These are phyloP conservation scores for Champsocephalus gunnari DNA, from an alignment of 2,797 vertebrate species.

Conservation along the genomic window DNA sequence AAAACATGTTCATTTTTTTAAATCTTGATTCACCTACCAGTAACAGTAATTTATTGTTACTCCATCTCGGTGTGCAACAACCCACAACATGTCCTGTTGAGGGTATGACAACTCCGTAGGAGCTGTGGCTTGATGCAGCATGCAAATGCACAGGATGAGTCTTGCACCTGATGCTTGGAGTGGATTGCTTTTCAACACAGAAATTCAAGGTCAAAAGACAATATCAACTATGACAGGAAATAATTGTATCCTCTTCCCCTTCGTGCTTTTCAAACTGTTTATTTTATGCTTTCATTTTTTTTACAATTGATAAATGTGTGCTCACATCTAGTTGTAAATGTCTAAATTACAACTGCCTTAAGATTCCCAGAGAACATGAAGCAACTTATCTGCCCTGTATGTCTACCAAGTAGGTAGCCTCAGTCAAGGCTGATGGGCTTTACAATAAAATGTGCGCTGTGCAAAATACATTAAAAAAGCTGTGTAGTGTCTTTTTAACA, in stretches of 20 bases:
- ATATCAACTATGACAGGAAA: not conserved
- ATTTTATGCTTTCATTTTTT: not conserved
- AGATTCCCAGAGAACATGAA: conserved; percentile 1
- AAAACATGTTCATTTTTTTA: too few species aligned
- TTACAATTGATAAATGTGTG: not conserved
- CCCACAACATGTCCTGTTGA: not conserved
- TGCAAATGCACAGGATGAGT: conserved; percentile 8
- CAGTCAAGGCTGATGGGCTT: not conserved
- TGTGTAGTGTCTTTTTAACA: not conserved
- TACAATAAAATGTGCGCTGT: not conserved
- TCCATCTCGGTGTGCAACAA: not conserved
- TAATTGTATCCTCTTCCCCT: not conserved
- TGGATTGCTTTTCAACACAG: not conserved
- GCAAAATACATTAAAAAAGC: conserved; percentile 12
- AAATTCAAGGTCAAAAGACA: not conserved
- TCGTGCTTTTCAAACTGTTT: not conserved
- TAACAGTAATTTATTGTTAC: not conserved
- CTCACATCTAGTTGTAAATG: not conserved
- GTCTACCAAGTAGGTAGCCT: not conserved
- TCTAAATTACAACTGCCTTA: conserved; percentile 2
- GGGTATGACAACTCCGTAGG: not conserved
- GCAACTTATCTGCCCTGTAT: not conserved
- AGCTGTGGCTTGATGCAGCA: not conserved
- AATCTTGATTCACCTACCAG: too few species aligned
- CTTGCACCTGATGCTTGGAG: not conserved